Conservation (phyloP, 2,888 invertebrate species). For the Cancer borealis region DNA sequence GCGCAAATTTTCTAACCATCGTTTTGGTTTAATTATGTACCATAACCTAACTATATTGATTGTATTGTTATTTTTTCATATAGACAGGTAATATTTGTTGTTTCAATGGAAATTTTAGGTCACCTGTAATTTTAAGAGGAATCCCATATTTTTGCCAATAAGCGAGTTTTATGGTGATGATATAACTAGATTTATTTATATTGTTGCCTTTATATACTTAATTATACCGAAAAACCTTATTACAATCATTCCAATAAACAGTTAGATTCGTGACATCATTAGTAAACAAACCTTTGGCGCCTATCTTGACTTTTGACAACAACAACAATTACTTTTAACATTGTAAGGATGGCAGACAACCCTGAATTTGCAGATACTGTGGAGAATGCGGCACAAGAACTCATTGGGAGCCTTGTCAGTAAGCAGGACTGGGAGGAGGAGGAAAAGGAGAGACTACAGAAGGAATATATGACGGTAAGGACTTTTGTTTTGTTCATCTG, state of each 20-base stretch:
- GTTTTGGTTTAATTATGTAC: background rate
- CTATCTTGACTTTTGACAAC: background rate
- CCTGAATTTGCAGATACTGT: background rate
- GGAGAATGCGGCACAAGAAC: background rate
- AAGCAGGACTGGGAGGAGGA: conserved; percentile 55
- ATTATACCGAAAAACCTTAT: background rate
- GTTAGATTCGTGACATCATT: background rate
- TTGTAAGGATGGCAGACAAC: background rate
- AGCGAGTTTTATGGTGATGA: no score
- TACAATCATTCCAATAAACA: no score
- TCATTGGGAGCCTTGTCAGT: background rate
- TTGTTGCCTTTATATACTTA: background rate
- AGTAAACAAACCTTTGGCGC: background rate
- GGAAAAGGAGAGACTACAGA: background rate
- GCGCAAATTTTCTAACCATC: background rate
- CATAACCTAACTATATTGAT: background rate
- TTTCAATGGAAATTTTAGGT: no score
- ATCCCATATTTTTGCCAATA: no score
- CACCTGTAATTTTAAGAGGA: no score
- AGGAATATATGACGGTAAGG: conserved; percentile 50
- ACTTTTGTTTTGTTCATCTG: no score
- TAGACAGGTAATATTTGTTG: no score
- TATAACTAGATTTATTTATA: background rate
- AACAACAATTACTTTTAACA: background rate
- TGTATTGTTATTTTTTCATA: no score